A percentile compares a stretch with the other conserved stretches of the same genome.
These are phyloP conservation scores for Ips typographus DNA, from an alignment of 1,140 invertebrate genomes.

Conservation along the genomic window DNA sequence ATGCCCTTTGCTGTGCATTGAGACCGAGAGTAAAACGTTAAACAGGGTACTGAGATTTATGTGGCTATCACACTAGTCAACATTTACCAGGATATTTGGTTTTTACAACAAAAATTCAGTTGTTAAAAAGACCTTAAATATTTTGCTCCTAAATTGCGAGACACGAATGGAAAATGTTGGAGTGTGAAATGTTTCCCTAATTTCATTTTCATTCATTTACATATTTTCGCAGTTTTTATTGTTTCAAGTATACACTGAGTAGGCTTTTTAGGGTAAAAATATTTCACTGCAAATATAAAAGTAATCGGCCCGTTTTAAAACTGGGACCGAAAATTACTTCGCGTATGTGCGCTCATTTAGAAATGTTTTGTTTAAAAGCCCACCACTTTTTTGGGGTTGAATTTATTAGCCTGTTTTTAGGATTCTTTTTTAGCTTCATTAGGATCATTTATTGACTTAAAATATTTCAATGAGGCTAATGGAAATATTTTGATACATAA, in stretches of 20 bases:
- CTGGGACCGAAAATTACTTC: no score
- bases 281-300: background rate
- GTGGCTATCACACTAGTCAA: background rate
- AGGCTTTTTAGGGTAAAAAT: conserved; percentile 6
- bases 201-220: conserved; percentile 19
- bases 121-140: conserved; percentile 6
- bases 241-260: conserved; percentile 5
- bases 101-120: background rate
- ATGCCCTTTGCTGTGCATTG: no score
- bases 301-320: no score
- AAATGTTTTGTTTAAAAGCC: no score
- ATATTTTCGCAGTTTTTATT: conserved; percentile 16
- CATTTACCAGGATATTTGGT: background rate
- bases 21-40: background rate
- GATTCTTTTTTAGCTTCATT: no score
- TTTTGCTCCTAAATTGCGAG: conserved; percentile 6
- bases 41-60: background rate
- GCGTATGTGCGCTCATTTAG: no score
- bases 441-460: no score
- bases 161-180: conserved; percentile 12
- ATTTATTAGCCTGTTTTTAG: no score
- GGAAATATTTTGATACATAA: no score
- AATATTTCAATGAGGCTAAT: no score
- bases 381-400: no score
- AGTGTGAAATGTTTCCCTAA: conserved; percentile 18